Base-by-base conservation (phyloP, 1,140 invertebrate genomes). In the Anadara kagoshimensis region DNA sequence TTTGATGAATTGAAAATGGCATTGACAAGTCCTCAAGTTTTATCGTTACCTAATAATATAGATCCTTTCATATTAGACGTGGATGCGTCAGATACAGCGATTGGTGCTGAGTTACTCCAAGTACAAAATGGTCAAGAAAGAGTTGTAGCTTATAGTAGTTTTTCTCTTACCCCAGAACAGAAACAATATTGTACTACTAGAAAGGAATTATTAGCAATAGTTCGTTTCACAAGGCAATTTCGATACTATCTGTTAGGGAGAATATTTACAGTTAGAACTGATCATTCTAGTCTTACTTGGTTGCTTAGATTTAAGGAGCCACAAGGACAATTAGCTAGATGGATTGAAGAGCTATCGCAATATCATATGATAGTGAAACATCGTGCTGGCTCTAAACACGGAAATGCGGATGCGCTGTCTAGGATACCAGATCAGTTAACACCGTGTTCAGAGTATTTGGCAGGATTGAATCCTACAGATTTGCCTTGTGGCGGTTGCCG, bases 351-450 rank as follows among this genome's bases (percentile, higher is more conserved):
- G 26, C 36, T 67, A 41, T 29, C 14, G 12, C 47, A 63, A 12
- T 77, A 73, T 57, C 20, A 45, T 20, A 73, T 76, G 66, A 14
- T 5, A 22, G 69, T 77, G 5, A n/a, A 68, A 53, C 66, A 73
- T 53, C 36, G 70, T 0, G 43, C 65, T 22, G 70, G 59, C 11
- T 56, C 56, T 41, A 5, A 41, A 0, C 66, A 77, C 45, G 1
- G 3, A 26, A 63, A 57, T 51, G 75, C 70, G 0, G 76, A 78
- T 49, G 67, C 51, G 14, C 26, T 70, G 4, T 73, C 65, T 1
- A 20, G 76, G 22, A 10, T 69, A n/a, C 66, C 65, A 20, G 56
- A 68, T 47, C 5, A 1, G 1, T 8, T 68, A 8, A 1, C 43
- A 45, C n/a, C n/a, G 18, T 57, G 36, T 16, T 16, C 24, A 44